Evolutionary conservation across 2,888 invertebrate species (phyloP).

Genomic region (Spatulosminthurus flaviceps): DNA sequence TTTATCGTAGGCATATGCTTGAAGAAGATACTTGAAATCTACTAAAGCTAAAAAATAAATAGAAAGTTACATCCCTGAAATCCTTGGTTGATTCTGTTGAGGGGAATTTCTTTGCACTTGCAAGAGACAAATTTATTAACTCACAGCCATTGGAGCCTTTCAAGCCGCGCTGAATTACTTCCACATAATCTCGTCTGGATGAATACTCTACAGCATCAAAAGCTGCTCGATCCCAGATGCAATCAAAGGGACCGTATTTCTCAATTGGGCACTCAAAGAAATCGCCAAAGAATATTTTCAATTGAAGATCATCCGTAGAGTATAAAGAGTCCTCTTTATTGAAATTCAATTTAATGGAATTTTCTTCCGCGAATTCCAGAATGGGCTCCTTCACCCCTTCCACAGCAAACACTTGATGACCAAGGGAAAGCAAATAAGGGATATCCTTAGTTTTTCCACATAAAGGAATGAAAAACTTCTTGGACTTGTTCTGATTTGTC

Average conservation of each 20-base stretch:
- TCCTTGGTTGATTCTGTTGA: too few relatives aligned
- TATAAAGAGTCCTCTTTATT: slow-evolving; percentile 41
- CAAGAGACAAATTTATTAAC: background rate
- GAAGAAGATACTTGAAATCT: slow-evolving; percentile 55
- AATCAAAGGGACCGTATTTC: slow-evolving; percentile 51
- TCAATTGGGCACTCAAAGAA: slow-evolving; percentile 53
- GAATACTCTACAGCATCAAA: slow-evolving; percentile 51
- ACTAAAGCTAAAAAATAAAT: slow-evolving; percentile 29
- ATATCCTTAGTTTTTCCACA: slow-evolving; percentile 64
- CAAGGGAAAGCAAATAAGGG: slow-evolving; percentile 62
- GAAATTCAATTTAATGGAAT: slow-evolving; percentile 41
- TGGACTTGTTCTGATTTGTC: background rate
- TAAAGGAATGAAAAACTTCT: slow-evolving; percentile 63
- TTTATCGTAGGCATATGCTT: slow-evolving; percentile 50
- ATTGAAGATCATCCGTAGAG: slow-evolving; percentile 42
- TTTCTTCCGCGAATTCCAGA: slow-evolving; percentile 48
- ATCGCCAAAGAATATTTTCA: slow-evolving; percentile 56
- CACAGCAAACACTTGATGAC: slow-evolving; percentile 64
- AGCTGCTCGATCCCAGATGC: slow-evolving; percentile 54
- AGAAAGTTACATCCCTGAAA: background rate
- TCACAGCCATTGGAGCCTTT: slow-evolving; percentile 6
- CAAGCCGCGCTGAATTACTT: slow-evolving; percentile 51
- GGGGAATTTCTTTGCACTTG: too few relatives aligned
- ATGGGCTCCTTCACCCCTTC: slow-evolving; percentile 58
- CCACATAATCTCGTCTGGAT: slow-evolving; percentile 37